A percentile compares a stretch with the other conserved stretches of the same genome.
These are phyloP conservation scores for Paradoxurus hermaphroditus DNA, from an alignment of 2,113 vertebrate species.

Conservation along the genomic window DNA sequence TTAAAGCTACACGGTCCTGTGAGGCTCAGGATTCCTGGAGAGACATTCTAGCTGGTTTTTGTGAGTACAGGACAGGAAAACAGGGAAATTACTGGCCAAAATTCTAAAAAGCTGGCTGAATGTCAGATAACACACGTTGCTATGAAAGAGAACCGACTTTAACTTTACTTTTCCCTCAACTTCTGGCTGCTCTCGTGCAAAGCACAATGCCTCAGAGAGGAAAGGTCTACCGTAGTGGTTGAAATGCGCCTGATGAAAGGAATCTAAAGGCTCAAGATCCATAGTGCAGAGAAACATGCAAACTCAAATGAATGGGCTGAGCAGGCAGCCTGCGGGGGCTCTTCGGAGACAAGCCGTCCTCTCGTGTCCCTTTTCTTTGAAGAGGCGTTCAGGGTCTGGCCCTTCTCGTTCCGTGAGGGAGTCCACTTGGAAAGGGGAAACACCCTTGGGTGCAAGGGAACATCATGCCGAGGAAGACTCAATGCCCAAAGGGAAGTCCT, in stretches of 20 bases:
- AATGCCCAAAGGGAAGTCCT: constrained; percentile 70
- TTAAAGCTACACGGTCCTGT: constrained; percentile 55
- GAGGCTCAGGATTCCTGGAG: constrained; percentile 51
- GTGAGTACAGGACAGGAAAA: constrained; percentile 44
- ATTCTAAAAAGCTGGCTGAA: constrained; percentile 73
- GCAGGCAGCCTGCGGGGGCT: constrained; percentile 49
- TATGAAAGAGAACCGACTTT: constrained; percentile 88
- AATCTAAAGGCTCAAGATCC: constrained; percentile 77
- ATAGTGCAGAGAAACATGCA: constrained; percentile 75
- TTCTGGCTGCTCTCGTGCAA: constrained; percentile 84
- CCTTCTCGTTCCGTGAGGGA: constrained; percentile 55
- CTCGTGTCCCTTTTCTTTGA: background rate
- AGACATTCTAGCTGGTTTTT: constrained; percentile 14
- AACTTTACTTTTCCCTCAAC: constrained; percentile 82
- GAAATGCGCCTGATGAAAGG: constrained; percentile 63
- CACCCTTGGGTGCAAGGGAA: constrained; percentile 65
- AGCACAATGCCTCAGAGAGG: constrained; percentile 66
- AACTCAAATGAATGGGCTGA: constrained; percentile 60
- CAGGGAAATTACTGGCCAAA: constrained; percentile 49
- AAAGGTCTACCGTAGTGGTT: constrained; percentile 69
- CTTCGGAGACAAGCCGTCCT: constrained; percentile 25
- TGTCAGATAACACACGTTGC: constrained; percentile 71
- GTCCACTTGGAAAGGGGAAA: constrained; percentile 60
- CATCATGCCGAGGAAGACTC: constrained; percentile 61
- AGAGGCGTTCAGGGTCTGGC: background rate